phyloP scores from a whole-genome alignment of 1,140 invertebrate species.

The Brachionus rotundiformis region DNA sequence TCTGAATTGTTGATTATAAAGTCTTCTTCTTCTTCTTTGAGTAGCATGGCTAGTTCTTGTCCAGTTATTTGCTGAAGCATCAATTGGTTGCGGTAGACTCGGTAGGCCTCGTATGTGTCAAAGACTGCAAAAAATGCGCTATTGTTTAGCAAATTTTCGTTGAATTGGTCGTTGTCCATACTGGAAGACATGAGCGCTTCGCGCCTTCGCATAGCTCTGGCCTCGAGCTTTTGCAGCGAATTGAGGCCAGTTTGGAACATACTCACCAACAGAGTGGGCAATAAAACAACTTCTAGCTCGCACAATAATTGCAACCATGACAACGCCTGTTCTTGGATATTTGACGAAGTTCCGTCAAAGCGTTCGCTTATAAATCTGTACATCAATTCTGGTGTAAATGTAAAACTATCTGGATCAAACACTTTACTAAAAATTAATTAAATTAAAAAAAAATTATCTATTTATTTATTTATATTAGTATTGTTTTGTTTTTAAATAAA shows the following conservation, averaged over 20 bases:
- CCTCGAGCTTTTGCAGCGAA: conserved; percentile 48
- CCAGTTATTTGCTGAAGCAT: conserved; percentile 52
- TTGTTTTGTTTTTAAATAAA: neutral
- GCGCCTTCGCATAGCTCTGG: conserved; percentile 38
- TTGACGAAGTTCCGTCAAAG: conserved; percentile 41
- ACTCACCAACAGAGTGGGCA: neutral
- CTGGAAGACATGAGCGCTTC: conserved; percentile 4
- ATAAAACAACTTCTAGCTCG: conserved; percentile 25
- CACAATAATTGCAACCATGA: conserved; percentile 47
- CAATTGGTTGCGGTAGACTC: conserved; percentile 48
- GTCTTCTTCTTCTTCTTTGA: conserved; percentile 53
- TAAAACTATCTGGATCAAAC: conserved; percentile 46
- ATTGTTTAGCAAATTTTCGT: conserved; percentile 14
- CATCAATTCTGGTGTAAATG: conserved; percentile 25
- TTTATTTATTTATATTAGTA: neutral
- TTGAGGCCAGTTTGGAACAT: conserved; percentile 46
- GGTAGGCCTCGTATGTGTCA: conserved; percentile 52
- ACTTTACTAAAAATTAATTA: conserved; percentile 18
- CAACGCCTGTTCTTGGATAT: conserved; percentile 51
- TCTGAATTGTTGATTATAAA: conserved; percentile 52
- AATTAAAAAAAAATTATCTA: neutral
- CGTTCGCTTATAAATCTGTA: conserved; percentile 49
- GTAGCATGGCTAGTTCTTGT: conserved; percentile 43
- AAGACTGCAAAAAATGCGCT: conserved; percentile 48
- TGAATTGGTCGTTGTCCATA: conserved; percentile 26